These are phyloP conservation scores for Mus caroli DNA, from an alignment of 2,797 vertebrate genomes.

Conservation along the genomic window DNA sequence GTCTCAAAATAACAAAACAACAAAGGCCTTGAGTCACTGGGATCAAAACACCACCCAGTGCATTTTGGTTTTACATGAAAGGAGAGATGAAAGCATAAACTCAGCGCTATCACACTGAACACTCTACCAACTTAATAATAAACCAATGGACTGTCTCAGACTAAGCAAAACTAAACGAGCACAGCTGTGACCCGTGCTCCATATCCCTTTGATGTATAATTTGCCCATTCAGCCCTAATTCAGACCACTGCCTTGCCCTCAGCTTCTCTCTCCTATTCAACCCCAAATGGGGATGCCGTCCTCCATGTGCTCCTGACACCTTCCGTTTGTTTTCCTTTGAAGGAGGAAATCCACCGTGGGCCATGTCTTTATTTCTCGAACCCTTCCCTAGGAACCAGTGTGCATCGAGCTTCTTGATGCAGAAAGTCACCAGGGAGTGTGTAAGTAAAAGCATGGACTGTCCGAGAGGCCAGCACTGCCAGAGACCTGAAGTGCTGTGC, in stretches of 20 bases:
- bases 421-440: background rate
- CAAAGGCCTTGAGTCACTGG: background rate
- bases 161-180: background rate
- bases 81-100: background rate
- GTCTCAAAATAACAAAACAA: background rate
- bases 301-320: background rate
- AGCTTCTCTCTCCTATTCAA: background rate
- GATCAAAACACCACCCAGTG: background rate
- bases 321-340: constrained; percentile 33
- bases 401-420: background rate
- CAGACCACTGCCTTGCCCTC: background rate
- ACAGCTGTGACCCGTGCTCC: background rate
- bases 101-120: too few species aligned
- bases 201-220: background rate
- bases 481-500: background rate
- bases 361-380: constrained; percentile 8
- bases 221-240: background rate
- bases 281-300: background rate
- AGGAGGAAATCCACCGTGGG: background rate
- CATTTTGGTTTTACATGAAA: background rate
- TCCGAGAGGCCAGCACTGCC: background rate
- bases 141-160: background rate
- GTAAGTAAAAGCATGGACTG: background rate
- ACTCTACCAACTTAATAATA: background rate
- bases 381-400: background rate